These are phyloP conservation scores for Pterophyllum scalare DNA, from an alignment of 2,113 vertebrate species.

Conservation along the genomic window DNA sequence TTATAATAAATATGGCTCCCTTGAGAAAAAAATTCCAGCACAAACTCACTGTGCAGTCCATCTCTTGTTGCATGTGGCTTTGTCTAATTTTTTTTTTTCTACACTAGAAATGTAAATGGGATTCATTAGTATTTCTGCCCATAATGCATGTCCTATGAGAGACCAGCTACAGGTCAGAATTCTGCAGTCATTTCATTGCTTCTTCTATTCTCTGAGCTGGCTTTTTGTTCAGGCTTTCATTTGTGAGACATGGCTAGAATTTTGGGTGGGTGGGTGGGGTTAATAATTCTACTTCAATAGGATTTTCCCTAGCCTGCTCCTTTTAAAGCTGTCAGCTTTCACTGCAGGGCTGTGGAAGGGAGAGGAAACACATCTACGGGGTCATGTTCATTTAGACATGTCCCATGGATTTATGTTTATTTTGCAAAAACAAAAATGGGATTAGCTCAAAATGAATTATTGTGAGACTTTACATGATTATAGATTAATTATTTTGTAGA, in stretches of 20 bases:
- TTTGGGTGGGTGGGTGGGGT: neutral
- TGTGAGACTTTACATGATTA: slow-evolving; percentile 11
- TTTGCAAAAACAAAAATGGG: neutral
- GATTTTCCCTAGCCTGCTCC: neutral
- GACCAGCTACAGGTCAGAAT: neutral
- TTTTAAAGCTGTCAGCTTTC: slow-evolving; percentile 15
- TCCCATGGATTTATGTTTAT: neutral
- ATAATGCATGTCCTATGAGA: slow-evolving; percentile 8
- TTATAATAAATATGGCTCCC: slow-evolving; percentile 45
- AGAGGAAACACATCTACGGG: neutral
- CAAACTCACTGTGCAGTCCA: neutral
- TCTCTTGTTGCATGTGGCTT: neutral
- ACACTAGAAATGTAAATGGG: slow-evolving; percentile 22
- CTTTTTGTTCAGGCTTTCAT: slow-evolving; percentile 36
- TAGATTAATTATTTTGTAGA: neutral
- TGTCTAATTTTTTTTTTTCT: neutral
- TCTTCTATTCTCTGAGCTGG: neutral
- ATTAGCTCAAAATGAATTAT: slow-evolving; percentile 18
- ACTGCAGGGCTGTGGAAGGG: neutral
- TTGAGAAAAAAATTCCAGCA: slow-evolving; percentile 40
- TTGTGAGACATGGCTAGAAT: slow-evolving; percentile 1
- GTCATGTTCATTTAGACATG: slow-evolving; percentile 17
- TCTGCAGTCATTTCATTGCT: neutral
- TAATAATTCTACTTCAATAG: slow-evolving; percentile 28
- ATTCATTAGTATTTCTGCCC: slow-evolving; percentile 20